Evolutionary conservation across 2,113 vertebrate species (phyloP), one percentile per base, ranked within the genome.

Genomic region (Rousettus leschenaultii): DNA sequence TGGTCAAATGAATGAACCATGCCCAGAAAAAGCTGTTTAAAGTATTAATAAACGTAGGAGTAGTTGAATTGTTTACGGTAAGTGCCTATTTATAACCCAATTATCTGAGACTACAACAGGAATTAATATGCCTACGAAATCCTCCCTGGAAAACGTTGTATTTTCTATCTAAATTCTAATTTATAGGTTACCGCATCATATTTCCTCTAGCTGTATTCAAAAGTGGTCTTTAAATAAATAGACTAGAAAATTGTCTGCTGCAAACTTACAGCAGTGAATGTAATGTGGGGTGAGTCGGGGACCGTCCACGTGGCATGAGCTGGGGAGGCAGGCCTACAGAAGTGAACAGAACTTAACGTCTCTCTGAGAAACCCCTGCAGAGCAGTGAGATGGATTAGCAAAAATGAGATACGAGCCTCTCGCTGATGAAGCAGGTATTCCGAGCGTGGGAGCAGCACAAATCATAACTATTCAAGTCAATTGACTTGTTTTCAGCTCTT

Each of bases 31-130:
- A 78, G 2, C 40, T 83, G 26, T 40, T 94, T 86, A 63, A 86
- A 95, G 68, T 40, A 26, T 66, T 43, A 40, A 28, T 80, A 51
- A 45, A 94, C 65, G 0, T 63, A 28, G 28, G 21, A 26, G 3
- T 43, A 66, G 85, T 66, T 48, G 59, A 73, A 18, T 61, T 96
- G 96, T 97, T 97, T 51, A 85, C n/a, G 71, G 0, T 3, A 92
- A 59, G 0, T 90, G 65, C 19, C n/a, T 96, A 45, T 94, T 98
- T 94, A 65, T 80, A 48, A 93, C 84, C 55, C 96, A 86, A 78
- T 88, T 96, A 95, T 74, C 57, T 84, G 35, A 94, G 66, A n/a
- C 94, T 93, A 40, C 33, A 71, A 10, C 3, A 93, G 40, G n/a
- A 91, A 75, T 90, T 73, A 95, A 75, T 89, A 91, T 11, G 51